A percentile compares a stretch with the other conserved stretches of the same genome.
Conservation (phyloP, 1,140 invertebrate genomes). For the Bicyclus anynana region DNA sequence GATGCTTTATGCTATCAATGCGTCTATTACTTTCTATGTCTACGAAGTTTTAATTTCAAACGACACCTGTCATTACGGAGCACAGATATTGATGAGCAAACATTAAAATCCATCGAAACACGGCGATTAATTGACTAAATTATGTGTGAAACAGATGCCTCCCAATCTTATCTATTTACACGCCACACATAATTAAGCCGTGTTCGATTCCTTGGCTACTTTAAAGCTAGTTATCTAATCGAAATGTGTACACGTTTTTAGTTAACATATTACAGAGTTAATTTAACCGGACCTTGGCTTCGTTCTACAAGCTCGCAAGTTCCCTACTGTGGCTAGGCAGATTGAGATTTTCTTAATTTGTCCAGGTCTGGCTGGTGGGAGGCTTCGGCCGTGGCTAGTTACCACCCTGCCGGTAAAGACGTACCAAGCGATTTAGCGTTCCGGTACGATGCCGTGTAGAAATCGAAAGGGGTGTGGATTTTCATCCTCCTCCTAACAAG, state of each 20-base stretch:
- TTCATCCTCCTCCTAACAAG: too few species aligned
- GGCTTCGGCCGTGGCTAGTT: too few species aligned
- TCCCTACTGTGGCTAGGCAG: neutral
- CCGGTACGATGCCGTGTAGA: too few species aligned
- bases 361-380: too few species aligned
- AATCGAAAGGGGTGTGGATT: too few species aligned
- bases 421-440: too few species aligned
- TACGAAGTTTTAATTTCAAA: neutral
- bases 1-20: too few species aligned
- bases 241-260: neutral
- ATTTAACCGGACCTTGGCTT: neutral
- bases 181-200: neutral
- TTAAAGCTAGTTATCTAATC: neutral
- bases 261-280: neutral
- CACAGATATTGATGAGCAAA: neutral
- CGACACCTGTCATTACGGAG: neutral
- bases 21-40: too few species aligned
- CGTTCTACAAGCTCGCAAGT: neutral
- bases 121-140: neutral
- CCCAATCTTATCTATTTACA: neutral
- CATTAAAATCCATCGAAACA: neutral
- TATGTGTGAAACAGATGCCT: neutral
- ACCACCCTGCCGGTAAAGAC: too few species aligned
- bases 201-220: neutral
- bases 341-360: too few species aligned